Base-by-base conservation (phyloP, 2,113 vertebrate species). In the Clinocottus analis region DNA sequence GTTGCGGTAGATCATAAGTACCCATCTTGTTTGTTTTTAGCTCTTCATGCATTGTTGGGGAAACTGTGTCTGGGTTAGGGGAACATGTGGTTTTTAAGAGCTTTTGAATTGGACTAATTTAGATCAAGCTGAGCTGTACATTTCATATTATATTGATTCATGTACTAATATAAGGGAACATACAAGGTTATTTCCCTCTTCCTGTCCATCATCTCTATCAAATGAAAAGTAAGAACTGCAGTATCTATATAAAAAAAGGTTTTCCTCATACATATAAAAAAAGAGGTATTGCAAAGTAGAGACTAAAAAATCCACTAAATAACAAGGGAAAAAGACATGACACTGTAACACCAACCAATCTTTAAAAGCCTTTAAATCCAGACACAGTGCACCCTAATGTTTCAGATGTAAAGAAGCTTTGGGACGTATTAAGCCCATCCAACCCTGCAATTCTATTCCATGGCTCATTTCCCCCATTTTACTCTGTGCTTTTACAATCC, bases 401-500 rank as follows among this genome's bases (percentile, higher is more conserved):
- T 29, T 61, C 12, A 29, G 1, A 53, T 5, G 47, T 66, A 33
- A 53, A 75, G 61, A 63, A 17, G 58, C 58, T 59, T 35, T 14
- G 21, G 35, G n/a, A 59, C 2, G 0, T 9, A 35, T 17, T 29
- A 58, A 62, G 70, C 27, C 8, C 37, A 41, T 5, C 39, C 9
- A 0, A 47, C 12, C n/a, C 25, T 55, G 51, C 14, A 16, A 33
- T 23, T 47, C 19, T n/a, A 67, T 33, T 75, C 53, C 29, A 79
- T 9, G 75, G 27, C 13, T 53, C 70, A 67, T 39, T 58, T 41
- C 27, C 16, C 25, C 9, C 31, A n/a, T 65, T 72, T 70, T 35
- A 33, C 31, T 21, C 43, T 2, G 3, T 29, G 37, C 33, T 49
- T 47, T 31, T 41, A 64, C 56, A 41, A 73, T 4, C 47, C 49